These are phyloP conservation scores for Holothuria leucospilota DNA, from an alignment of 53 echinoderm and acorn worm genomes.

Conservation along the genomic window DNA sequence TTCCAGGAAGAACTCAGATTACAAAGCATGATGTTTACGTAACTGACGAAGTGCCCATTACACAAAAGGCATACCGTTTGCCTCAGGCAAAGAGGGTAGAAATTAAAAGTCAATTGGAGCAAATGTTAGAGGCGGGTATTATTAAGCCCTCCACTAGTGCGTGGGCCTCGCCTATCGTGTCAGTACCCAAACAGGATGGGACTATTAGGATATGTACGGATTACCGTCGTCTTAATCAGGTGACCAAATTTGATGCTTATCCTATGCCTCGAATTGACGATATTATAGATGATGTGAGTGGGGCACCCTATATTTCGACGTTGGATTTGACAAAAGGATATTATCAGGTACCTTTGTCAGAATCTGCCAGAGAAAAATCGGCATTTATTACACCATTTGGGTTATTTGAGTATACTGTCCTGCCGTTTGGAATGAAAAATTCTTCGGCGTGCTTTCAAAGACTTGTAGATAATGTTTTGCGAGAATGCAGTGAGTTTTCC, in stretches of 20 bases:
- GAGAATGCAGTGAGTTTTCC: not conserved
- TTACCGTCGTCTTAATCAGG: conserved; percentile 7
- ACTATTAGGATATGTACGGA: not conserved
- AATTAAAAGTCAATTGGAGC: too few species aligned
- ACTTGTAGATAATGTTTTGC: conserved; percentile 49
- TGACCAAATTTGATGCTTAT: conserved; percentile 51
- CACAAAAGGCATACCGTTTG: too few species aligned
- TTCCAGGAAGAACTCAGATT: too few species aligned
- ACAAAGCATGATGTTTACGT: too few species aligned
- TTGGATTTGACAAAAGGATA: conserved; percentile 72
- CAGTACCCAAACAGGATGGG: conserved; percentile 10
- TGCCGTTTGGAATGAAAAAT: conserved; percentile 82
- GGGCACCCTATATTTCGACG: conserved; percentile 58
- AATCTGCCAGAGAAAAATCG: conserved; percentile 45
- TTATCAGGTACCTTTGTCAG: conserved; percentile 60
- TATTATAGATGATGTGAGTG: conserved; percentile 46
- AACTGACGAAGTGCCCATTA: too few species aligned
- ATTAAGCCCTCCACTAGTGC: too few species aligned
- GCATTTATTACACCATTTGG: conserved; percentile 73
- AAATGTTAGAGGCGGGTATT: too few species aligned
- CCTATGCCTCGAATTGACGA: conserved; percentile 55
- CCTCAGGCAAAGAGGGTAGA: too few species aligned
- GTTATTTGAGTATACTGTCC: conserved; percentile 62
- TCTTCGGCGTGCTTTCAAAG: conserved; percentile 60
- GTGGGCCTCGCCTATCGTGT: not conserved